Percentiles rank a stretch among this genome's conserved stretches.
Conservation (phyloP, 2,888 invertebrate species). For the Resseliella maxima region DNA sequence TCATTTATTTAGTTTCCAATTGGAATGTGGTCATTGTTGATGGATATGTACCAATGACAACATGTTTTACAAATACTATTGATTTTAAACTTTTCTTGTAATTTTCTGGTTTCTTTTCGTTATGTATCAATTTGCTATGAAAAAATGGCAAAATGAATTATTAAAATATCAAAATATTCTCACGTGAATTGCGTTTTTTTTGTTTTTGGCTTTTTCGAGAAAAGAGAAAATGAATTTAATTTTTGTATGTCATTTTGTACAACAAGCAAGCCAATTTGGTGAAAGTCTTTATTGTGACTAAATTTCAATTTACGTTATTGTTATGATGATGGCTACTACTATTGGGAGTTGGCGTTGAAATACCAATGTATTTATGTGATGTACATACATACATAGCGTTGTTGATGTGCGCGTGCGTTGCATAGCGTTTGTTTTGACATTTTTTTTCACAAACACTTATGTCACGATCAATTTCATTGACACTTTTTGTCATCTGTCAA, state of each 20-base stretch:
- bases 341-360: conserved; percentile 4
- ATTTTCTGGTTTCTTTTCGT: not conserved
- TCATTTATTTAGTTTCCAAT: conserved; percentile 1
- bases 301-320: conserved; percentile 3
- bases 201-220: not conserved
- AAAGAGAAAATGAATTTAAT: not conserved
- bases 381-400: conserved; percentile 25
- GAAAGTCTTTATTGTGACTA: conserved; percentile 39
- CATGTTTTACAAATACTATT: not conserved
- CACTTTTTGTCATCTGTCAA: not conserved
- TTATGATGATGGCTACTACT: not conserved
- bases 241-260: not conserved
- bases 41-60: not conserved
- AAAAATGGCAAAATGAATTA: not conserved
- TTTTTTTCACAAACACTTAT: not conserved
- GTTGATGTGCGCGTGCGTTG: conserved; percentile 8
- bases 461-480: not conserved
- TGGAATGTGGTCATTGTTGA: not conserved
- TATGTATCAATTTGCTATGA: no score
- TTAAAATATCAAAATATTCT: not conserved
- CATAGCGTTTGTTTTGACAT: conserved; percentile 12
- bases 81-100: not conserved
- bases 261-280: not conserved
- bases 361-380: not conserved
- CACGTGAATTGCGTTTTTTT: not conserved